phyloP scores from a whole-genome alignment of 2,797 vertebrate species.

The Mormyrus hasselquistii region DNA sequence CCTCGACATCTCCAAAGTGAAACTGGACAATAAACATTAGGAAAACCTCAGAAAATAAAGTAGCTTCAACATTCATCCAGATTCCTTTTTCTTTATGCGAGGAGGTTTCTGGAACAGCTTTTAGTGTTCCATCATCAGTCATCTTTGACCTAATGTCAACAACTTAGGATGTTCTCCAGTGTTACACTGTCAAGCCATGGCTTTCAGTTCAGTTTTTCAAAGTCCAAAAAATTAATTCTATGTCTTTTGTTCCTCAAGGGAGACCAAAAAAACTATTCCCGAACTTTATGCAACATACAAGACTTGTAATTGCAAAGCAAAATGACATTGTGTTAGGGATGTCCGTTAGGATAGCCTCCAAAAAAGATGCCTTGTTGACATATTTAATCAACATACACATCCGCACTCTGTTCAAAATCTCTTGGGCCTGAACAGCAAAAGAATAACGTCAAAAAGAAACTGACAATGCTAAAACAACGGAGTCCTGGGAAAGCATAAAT shows the following conservation, averaged over 20 bases:
- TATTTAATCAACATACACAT: constrained; percentile 69
- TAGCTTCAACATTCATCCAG: background rate
- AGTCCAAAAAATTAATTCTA: background rate
- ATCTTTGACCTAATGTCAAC: constrained; percentile 1
- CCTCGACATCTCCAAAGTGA: background rate
- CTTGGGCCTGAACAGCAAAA: constrained; percentile 66
- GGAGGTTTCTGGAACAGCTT: constrained; percentile 18
- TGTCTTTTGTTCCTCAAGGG: constrained; percentile 39
- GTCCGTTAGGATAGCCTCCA: background rate
- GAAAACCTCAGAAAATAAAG: background rate
- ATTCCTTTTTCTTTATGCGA: constrained; percentile 1
- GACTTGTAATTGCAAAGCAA: background rate
- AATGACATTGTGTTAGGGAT: background rate
- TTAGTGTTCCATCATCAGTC: constrained; percentile 17
- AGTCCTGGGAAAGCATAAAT: constrained; percentile 47
- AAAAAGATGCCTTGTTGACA: constrained; percentile 24
- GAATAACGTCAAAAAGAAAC: constrained; percentile 73
- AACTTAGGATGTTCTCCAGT: constrained; percentile 2
- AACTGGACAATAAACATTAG: background rate
- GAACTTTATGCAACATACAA: background rate
- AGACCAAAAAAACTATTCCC: background rate
- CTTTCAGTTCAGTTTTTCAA: constrained; percentile 1
- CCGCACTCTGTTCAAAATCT: constrained; percentile 56
- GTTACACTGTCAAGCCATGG: constrained; percentile 6
- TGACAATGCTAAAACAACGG: constrained; percentile 47